Evolutionary conservation across 2,113 vertebrate species (phyloP), one percentile per base, ranked within the genome.

Genomic region (Camelus bactrianus): DNA sequence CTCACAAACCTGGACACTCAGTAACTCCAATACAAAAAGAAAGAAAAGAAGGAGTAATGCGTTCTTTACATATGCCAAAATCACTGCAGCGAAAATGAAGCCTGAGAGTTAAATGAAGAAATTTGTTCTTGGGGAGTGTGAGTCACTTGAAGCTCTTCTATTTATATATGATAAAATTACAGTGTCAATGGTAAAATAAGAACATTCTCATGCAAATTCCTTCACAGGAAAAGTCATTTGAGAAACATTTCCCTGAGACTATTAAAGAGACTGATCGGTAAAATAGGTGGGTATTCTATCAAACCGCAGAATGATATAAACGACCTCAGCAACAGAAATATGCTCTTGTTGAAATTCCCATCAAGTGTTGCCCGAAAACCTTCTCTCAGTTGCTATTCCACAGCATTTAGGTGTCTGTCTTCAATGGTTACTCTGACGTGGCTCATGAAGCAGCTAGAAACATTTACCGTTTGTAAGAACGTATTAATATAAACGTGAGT

Each of bases 101-200:
- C 82, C 76, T 96, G 56, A 56, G 50, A 67, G 54, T 90, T 87
- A 83, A 11, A 50, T 62, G 52, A 83, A 69, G 50, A 83, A 69
- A 96, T 60, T 54, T 85, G 7, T 85, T 89, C 24, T 15, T 52
- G 56, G 42, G 32, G 32, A 46, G 5, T 86, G 17, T 73, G 16
- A 95, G 32, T 73, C 76, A 84, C 24, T 35, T 93, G 58, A 64
- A 86, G 77, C 42, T 35, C 26, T 85, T 92, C 56, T 69, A 17
- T 76, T 94, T 58, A 67, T 46, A 32, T 13, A 19, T 17, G 26
- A 84, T 50, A 65, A 80, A 88, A 69, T 91, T 67, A 69, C 6
- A 93, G 3, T 64, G 52, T 56, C 60, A 35, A 4, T 38, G 30
- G 46, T 69, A 56, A 95, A 54, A 67, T 54, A 46, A 94, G 48